Evolutionary conservation across 2,888 invertebrate species (phyloP).

Genomic region (Mylabris sibirica): DNA sequence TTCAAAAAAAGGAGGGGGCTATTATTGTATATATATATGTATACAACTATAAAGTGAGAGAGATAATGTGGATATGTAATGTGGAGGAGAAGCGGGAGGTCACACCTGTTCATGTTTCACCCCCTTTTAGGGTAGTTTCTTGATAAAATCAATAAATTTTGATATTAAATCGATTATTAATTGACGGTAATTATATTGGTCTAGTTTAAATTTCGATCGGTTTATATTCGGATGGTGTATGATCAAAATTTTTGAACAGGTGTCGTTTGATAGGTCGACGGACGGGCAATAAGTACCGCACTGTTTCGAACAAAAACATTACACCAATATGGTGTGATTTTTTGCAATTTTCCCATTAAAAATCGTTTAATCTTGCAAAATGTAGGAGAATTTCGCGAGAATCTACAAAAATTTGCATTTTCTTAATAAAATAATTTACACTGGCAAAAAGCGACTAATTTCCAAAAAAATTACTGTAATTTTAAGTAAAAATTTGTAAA

Average conservation of each 20-base stretch:
- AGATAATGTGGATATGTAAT: slow-evolving; percentile 35
- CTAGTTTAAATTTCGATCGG: slow-evolving; percentile 41
- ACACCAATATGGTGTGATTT: slow-evolving; percentile 44
- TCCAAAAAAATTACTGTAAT: neutral
- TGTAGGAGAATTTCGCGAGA: neutral
- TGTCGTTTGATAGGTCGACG: slow-evolving; percentile 51
- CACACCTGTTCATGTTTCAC: slow-evolving; percentile 59
- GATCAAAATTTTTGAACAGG: slow-evolving; percentile 69
- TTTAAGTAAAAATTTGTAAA: neutral
- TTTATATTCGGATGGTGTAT: slow-evolving; percentile 67
- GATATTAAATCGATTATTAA: slow-evolving; percentile 37
- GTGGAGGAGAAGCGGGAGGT: slow-evolving; percentile 47
- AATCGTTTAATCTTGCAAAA: too few species aligned
- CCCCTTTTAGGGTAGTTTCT: slow-evolving; percentile 48
- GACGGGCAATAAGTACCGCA: slow-evolving; percentile 50
- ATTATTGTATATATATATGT: neutral
- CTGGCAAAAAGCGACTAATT: neutral
- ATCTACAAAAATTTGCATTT: neutral
- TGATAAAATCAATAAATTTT: slow-evolving; percentile 16
- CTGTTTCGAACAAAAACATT: slow-evolving; percentile 47
- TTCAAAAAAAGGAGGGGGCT: slow-evolving; percentile 32
- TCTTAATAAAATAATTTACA: too few species aligned
- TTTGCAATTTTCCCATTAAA: slow-evolving; percentile 8
- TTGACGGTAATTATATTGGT: slow-evolving; percentile 30
- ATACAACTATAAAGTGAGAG: neutral